Evolutionary conservation across 1,140 invertebrate genomes (phyloP).

Genomic region (Drosophila fuyamai): DNA sequence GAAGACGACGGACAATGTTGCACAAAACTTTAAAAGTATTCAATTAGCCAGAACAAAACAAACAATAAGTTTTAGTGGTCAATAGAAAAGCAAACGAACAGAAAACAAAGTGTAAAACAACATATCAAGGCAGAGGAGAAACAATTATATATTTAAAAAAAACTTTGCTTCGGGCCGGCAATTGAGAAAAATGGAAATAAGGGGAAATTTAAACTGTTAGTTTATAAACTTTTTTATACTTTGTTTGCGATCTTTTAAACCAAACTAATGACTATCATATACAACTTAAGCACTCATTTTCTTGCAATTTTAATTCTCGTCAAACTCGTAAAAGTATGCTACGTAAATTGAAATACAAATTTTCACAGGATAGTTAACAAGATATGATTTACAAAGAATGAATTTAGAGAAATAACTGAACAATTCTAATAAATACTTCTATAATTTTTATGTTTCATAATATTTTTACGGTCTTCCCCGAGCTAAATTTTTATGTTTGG

Average conservation of each 20-base stretch:
- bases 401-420: no score
- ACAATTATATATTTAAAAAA: slow-evolving; percentile 3
- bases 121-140: slow-evolving; percentile 12
- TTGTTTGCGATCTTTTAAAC: no score
- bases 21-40: slow-evolving; percentile 7
- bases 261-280: no score
- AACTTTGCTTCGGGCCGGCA: not conserved
- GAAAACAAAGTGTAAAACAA: not conserved
- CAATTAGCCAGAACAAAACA: slow-evolving; percentile 19
- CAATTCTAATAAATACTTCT: no score
- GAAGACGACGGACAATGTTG: not conserved
- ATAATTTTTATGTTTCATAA: not conserved
- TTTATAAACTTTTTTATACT: not conserved
- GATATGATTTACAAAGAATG: no score
- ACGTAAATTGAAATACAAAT: no score
- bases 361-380: no score
- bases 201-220: not conserved
- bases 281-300: no score
- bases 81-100: not conserved
- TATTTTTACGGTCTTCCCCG: not conserved
- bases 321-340: no score
- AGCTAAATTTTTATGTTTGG: not conserved
- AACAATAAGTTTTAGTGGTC: slow-evolving; percentile 9
- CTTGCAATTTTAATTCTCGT: no score
- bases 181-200: no score